Conservation (phyloP, 2,797 vertebrate genomes). For the Xiphophorus birchmanni region DNA sequence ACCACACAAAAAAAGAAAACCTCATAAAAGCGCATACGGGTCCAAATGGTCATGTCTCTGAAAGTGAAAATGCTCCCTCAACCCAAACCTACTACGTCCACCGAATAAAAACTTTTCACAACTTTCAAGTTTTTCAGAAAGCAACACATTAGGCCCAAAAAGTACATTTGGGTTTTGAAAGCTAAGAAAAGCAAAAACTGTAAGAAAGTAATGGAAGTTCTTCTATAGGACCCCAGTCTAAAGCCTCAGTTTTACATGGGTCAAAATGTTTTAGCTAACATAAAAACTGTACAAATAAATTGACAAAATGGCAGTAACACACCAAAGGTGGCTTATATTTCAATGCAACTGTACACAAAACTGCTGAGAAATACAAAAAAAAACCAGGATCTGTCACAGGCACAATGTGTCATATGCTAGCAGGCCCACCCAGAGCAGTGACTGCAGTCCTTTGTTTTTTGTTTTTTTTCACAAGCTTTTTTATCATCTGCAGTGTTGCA, state of each 20-base stretch:
- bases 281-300: conserved; percentile 14
- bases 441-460: conserved; percentile 57
- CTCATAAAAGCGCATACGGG: too few species aligned
- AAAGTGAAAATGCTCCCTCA: background rate
- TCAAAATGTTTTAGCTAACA: background rate
- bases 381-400: conserved; percentile 62
- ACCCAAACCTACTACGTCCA: background rate
- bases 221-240: background rate
- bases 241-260: background rate
- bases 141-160: background rate
- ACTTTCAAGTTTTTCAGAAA: background rate
- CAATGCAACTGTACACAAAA: conserved; percentile 50
- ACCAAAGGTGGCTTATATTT: conserved; percentile 41
- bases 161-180: background rate
- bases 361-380: conserved; percentile 57
- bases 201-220: background rate
- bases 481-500: conserved; percentile 61
- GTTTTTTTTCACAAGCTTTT: conserved; percentile 64
- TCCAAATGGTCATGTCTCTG: too few species aligned
- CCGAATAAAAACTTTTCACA: too few species aligned
- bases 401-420: conserved; percentile 56
- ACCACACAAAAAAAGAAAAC: too few species aligned
- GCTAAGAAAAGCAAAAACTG: background rate
- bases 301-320: background rate
- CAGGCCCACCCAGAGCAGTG: conserved; percentile 78